phyloP scores from a whole-genome alignment of 2,797 vertebrate species.

The Columba guinea region DNA sequence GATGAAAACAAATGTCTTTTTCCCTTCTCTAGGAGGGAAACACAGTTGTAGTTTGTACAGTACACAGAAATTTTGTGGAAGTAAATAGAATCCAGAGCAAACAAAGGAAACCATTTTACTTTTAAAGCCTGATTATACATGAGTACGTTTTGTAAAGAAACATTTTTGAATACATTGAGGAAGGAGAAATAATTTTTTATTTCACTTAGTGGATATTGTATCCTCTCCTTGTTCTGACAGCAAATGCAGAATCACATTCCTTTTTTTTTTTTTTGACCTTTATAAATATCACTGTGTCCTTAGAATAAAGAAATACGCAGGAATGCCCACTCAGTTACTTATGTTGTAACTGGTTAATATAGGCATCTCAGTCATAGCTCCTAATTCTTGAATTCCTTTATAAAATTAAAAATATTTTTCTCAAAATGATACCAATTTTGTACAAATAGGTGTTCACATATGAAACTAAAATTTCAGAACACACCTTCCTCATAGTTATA shows the following conservation, averaged over 20 bases:
- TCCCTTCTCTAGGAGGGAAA: neutral
- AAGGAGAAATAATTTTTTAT: neutral
- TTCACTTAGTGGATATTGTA: neutral
- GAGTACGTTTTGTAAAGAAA: neutral
- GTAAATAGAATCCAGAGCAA: neutral
- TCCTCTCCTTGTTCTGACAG: neutral
- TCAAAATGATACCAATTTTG: neutral
- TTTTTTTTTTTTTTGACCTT: neutral
- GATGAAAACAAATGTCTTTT: neutral
- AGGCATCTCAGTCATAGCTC: neutral
- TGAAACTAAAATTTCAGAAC: neutral
- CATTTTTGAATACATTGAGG: neutral
- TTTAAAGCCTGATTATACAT: neutral
- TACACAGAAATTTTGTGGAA: neutral
- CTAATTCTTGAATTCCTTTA: neutral
- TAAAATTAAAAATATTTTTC: neutral
- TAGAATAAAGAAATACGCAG: neutral
- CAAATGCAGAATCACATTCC: neutral
- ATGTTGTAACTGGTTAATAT: neutral
- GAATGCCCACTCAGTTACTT: neutral
- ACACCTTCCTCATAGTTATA: neutral
- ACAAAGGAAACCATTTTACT: neutral
- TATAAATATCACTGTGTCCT: conserved; percentile 21
- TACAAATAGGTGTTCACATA: neutral
- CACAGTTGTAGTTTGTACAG: neutral